Conservation (phyloP, 2,113 vertebrate species). For the Arizona elegans region DNA sequence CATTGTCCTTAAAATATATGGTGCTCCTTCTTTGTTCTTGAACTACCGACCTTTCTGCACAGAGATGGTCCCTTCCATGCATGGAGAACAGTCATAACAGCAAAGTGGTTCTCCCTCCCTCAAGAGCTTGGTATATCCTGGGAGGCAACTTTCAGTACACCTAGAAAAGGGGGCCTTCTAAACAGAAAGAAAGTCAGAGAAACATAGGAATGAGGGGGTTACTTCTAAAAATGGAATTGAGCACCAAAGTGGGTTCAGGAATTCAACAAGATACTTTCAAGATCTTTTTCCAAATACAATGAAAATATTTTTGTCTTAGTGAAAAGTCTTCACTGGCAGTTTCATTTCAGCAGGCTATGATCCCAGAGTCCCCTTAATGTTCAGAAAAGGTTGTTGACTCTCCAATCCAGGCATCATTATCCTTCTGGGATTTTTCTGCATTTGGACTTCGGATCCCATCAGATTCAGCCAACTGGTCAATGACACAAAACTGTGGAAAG, state of each 20-base stretch:
- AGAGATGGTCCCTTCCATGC: not conserved
- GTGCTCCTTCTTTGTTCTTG: not conserved
- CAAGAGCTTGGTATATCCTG: not conserved
- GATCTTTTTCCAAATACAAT: not conserved
- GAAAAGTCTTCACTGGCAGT: not conserved
- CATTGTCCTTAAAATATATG: not conserved
- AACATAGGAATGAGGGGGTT: not conserved
- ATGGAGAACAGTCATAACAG: not conserved
- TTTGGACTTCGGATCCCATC: not conserved
- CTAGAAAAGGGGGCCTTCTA: not conserved
- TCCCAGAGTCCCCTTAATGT: not conserved
- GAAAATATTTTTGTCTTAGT: not conserved
- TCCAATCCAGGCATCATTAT: not conserved
- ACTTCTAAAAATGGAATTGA: not conserved
- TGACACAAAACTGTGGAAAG: not conserved
- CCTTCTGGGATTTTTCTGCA: not conserved
- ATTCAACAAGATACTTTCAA: not conserved
- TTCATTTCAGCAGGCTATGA: not conserved
- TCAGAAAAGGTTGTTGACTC: not conserved
- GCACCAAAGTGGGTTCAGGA: not conserved
- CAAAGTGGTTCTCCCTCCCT: not conserved
- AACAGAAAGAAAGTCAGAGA: not conserved
- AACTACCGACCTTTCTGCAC: not conserved
- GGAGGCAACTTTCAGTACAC: not conserved
- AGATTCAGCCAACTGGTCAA: not conserved